These are phyloP conservation scores for Hydrocynus forskahlii DNA, from an alignment of 2,797 vertebrate species.

Conservation along the genomic window DNA sequence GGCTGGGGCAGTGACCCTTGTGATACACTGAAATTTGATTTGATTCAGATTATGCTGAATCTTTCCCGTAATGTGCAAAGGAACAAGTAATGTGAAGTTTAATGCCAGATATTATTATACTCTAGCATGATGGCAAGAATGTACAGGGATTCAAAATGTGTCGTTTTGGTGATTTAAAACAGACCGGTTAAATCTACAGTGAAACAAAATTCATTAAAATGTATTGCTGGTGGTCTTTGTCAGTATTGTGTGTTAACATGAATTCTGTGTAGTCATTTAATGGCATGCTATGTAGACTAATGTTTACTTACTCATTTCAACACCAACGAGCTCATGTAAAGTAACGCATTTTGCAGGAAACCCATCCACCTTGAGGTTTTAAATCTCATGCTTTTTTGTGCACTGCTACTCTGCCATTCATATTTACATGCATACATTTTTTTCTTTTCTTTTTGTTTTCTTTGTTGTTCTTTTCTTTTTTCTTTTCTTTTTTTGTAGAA, in stretches of 20 bases:
- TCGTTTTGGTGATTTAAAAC: neutral
- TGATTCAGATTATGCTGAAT: neutral
- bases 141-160: neutral
- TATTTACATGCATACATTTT: slow-evolving; percentile 46
- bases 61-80: neutral
- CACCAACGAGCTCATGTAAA: slow-evolving; percentile 12
- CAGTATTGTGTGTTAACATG: slow-evolving; percentile 22
- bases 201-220: neutral
- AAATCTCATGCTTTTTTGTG: slow-evolving; percentile 29
- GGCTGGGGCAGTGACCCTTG: neutral
- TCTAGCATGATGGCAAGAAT: too few species aligned
- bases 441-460: slow-evolving; percentile 30
- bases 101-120: too few species aligned
- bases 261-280: slow-evolving; percentile 28
- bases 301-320: slow-evolving; percentile 21
- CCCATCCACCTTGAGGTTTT: slow-evolving; percentile 20
- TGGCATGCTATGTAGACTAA: slow-evolving; percentile 34
- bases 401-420: slow-evolving; percentile 16
- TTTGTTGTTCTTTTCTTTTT: slow-evolving; percentile 33
- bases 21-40: slow-evolving; percentile 1
- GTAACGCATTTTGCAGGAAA: slow-evolving; percentile 21
- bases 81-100: neutral
- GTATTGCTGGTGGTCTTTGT: neutral
- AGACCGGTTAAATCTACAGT: neutral
- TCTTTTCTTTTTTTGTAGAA: slow-evolving; percentile 86